Conservation (phyloP, 2,888 invertebrate genomes). For the Lamproptera curius region DNA sequence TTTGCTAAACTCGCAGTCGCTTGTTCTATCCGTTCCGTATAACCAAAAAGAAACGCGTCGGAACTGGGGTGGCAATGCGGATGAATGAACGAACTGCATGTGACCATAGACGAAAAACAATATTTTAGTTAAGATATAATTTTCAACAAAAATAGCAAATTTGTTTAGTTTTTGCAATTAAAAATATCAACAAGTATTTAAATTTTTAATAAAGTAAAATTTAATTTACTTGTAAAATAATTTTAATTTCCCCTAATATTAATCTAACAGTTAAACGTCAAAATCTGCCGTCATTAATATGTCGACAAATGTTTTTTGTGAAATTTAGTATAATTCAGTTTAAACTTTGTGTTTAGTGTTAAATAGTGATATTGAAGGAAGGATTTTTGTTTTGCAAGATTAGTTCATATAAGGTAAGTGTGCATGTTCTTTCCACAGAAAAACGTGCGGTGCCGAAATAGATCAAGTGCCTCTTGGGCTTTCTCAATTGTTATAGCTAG, state of each 20-base stretch:
- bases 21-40: background rate
- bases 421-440: constrained; percentile 22
- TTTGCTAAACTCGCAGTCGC: background rate
- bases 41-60: constrained; percentile 1
- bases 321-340: constrained; percentile 36
- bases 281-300: constrained; percentile 24
- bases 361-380: constrained; percentile 33
- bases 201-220: background rate
- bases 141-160: no score
- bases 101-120: constrained; percentile 7
- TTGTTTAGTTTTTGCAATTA: no score
- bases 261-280: constrained; percentile 19
- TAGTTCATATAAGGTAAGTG: constrained; percentile 4
- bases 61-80: background rate
- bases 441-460: constrained; percentile 43
- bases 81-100: background rate
- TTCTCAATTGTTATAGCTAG: constrained; percentile 30
- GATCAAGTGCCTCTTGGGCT: constrained; percentile 45
- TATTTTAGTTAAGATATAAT: no score
- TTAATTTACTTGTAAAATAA: background rate
- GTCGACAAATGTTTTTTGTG: constrained; percentile 27
- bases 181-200: background rate
- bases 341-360: constrained; percentile 33
- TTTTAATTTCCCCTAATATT: background rate
- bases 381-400: background rate